Conservation (phyloP, 2,113 vertebrate species). For the Takifugu bimaculatus region DNA sequence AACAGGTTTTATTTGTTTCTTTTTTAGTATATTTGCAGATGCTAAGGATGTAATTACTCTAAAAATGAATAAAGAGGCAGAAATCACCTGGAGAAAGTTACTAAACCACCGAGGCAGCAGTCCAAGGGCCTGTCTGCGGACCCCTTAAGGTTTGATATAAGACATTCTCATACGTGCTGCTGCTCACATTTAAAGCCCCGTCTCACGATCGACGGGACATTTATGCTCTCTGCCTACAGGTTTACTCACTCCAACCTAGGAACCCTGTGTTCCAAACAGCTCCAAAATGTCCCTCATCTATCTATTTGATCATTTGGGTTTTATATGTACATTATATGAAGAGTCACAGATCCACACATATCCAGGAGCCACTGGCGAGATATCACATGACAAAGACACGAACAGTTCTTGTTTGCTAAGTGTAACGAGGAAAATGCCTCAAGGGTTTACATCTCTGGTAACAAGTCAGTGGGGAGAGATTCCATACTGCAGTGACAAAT, state of each 20-base stretch:
- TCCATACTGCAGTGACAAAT: not conserved
- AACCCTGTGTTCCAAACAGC: slow-evolving; percentile 4
- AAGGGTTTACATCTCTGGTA: not conserved
- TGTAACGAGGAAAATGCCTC: not conserved
- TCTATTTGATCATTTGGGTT: not conserved
- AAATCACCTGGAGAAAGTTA: too few species aligned
- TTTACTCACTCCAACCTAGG: not conserved
- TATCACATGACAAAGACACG: not conserved
- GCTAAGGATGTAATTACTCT: too few species aligned
- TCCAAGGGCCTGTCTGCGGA: too few species aligned
- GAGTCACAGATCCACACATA: not conserved
- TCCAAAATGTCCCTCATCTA: slow-evolving; percentile 3
- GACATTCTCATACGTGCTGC: too few species aligned
- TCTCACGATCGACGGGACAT: too few species aligned
- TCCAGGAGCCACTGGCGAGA: not conserved
- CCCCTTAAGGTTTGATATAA: too few species aligned
- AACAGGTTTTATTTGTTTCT: too few species aligned
- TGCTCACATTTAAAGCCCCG: too few species aligned
- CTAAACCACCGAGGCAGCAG: too few species aligned
- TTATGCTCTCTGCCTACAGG: slow-evolving; percentile 1
- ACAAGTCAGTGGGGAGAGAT: not conserved
- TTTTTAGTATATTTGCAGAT: too few species aligned
- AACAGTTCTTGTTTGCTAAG: not conserved
- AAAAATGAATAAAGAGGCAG: too few species aligned
- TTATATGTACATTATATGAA: not conserved